Evolutionary conservation across 2,113 vertebrate genomes (phyloP).

Genomic region (Anseranas semipalmata): DNA sequence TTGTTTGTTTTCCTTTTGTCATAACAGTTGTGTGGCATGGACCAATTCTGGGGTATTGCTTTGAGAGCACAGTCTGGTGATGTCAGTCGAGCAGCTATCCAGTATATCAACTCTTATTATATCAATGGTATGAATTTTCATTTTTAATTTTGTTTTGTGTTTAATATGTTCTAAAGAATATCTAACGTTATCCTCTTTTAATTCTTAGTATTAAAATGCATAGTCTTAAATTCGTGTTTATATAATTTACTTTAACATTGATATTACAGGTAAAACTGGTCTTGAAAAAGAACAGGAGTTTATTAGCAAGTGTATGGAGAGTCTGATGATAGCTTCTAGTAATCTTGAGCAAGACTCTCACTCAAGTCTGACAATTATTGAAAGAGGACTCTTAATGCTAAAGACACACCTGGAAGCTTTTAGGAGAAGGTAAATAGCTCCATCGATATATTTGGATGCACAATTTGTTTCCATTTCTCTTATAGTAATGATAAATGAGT

Average conservation of each 20-base stretch:
- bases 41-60: slow-evolving; percentile 98
- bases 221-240: neutral
- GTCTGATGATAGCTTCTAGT: slow-evolving; percentile 94
- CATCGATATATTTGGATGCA: neutral
- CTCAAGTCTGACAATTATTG: slow-evolving; percentile 95
- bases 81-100: slow-evolving; percentile 97
- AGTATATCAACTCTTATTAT: slow-evolving; percentile 99
- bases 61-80: slow-evolving; percentile 94
- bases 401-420: slow-evolving; percentile 99
- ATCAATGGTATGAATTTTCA: slow-evolving; percentile 88
- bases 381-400: slow-evolving; percentile 96
- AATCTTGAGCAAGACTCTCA: slow-evolving; percentile 94
- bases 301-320: slow-evolving; percentile 99
- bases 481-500: neutral
- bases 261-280: slow-evolving; percentile 90
- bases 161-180: neutral
- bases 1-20: neutral
- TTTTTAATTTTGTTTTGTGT: neutral
- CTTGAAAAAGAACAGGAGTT: slow-evolving; percentile 99
- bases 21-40: slow-evolving; percentile 95
- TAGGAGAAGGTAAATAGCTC: slow-evolving; percentile 86
- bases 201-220: neutral
- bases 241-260: slow-evolving; percentile 13
- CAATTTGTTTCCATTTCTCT: neutral
- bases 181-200: neutral